phyloP scores from a whole-genome alignment of 2,797 vertebrate species.

The Catostomus latipinnis region DNA sequence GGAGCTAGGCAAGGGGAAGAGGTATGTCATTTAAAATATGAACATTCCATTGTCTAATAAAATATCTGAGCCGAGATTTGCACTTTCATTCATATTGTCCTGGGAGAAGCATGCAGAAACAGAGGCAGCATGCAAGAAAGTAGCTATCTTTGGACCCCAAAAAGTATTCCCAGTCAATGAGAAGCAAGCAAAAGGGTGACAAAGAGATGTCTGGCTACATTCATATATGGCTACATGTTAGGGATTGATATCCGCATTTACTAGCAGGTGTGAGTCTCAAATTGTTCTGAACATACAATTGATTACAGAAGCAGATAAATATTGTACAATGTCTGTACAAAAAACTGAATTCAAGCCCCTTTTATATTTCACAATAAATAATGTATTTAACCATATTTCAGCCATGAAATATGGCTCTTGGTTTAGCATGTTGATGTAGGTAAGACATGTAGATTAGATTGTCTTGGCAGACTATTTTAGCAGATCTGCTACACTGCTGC shows the following conservation, averaged over 20 bases:
- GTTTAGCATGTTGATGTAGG: no score
- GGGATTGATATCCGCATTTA: slow-evolving; percentile 11
- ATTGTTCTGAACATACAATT: no score
- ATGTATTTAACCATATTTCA: no score
- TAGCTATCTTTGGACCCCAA: background rate
- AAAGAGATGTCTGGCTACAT: no score
- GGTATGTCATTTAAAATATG: slow-evolving; percentile 35
- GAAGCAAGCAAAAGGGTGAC: background rate
- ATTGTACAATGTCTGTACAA: no score
- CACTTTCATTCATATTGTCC: slow-evolving; percentile 24
- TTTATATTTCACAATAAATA: no score
- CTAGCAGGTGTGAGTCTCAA: background rate
- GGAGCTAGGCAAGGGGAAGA: background rate
- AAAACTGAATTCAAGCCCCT: no score
- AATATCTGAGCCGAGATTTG: slow-evolving; percentile 25
- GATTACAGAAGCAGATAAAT: no score
- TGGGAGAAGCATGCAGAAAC: slow-evolving; percentile 5
- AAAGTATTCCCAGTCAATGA: slow-evolving; percentile 49
- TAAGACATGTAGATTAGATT: no score
- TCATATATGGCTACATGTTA: background rate
- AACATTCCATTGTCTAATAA: slow-evolving; percentile 36
- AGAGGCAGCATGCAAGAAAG: slow-evolving; percentile 7
- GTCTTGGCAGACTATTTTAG: no score
- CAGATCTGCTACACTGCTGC: no score
- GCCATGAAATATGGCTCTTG: no score